A percentile compares a stretch with the other conserved stretches of the same genome.
Conservation (phyloP, 2,797 vertebrate genomes). For the Paramormyrops hopkinsi region DNA sequence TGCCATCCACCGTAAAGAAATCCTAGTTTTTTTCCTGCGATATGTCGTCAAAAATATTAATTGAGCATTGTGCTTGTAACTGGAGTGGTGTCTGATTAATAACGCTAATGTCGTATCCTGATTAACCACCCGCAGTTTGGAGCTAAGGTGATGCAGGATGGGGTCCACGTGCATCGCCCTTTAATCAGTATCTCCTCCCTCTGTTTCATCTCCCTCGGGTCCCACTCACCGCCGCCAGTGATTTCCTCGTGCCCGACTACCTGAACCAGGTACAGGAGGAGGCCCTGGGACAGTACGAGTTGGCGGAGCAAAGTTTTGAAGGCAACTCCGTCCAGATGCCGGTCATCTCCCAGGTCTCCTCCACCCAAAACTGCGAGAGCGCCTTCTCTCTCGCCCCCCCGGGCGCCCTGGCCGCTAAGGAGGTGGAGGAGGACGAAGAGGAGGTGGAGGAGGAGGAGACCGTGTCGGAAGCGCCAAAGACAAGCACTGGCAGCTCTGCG, state of each 20-base stretch:
- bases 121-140: neutral
- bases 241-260: conserved; percentile 99
- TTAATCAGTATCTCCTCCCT: conserved; percentile 5
- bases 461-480: conserved; percentile 53
- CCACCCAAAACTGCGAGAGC: conserved; percentile 92
- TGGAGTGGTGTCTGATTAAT: neutral
- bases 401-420: conserved; percentile 67
- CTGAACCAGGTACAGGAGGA: conserved; percentile 94
- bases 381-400: conserved; percentile 66
- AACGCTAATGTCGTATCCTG: neutral
- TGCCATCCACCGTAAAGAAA: neutral
- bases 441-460: conserved; percentile 56
- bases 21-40: neutral
- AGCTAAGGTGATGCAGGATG: neutral
- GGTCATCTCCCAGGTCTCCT: conserved; percentile 97
- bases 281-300: conserved; percentile 85
- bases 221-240: conserved; percentile 62
- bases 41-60: neutral
- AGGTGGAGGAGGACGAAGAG: conserved; percentile 53
- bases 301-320: conserved; percentile 77
- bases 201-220: neutral
- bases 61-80: neutral
- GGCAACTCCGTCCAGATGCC: conserved; percentile 91
- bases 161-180: neutral
- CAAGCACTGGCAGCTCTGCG: conserved; percentile 55